phyloP scores from a whole-genome alignment of 2,113 vertebrate species.

The Cyprinodon variegatus region DNA sequence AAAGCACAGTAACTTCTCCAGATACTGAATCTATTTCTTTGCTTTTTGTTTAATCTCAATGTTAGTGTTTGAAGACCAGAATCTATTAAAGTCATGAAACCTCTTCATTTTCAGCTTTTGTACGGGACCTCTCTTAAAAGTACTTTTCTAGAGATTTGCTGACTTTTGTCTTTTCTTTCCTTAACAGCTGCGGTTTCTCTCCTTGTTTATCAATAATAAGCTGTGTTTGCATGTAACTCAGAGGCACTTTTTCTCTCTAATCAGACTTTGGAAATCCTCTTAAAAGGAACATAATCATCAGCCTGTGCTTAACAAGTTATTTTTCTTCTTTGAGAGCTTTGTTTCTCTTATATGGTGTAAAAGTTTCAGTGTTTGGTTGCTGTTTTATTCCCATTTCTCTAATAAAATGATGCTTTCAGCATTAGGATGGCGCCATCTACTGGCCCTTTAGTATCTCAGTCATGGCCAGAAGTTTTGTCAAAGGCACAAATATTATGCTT shows the following conservation, averaged over 20 bases:
- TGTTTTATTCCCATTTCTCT: background rate
- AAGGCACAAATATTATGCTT: background rate
- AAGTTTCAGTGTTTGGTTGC: background rate
- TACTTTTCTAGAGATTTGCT: constrained; percentile 56
- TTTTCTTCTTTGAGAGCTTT: background rate
- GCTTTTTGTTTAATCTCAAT: background rate
- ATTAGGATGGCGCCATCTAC: constrained; percentile 61
- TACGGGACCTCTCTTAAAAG: constrained; percentile 43
- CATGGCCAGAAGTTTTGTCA: background rate
- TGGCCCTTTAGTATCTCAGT: constrained; percentile 24
- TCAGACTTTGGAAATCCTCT: constrained; percentile 35
- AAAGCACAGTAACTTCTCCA: background rate
- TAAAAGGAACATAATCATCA: constrained; percentile 11
- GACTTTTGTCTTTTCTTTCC: constrained; percentile 41
- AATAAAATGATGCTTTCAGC: background rate
- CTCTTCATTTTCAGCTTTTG: constrained; percentile 1
- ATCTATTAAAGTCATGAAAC: background rate
- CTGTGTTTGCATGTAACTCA: constrained; percentile 80
- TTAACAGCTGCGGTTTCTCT: constrained; percentile 38
- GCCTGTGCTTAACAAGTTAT: constrained; percentile 25
- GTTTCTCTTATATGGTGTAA: background rate
- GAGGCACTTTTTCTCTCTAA: constrained; percentile 49
- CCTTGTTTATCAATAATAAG: constrained; percentile 67
- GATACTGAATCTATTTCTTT: background rate
- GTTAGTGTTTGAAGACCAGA: background rate